phyloP scores from a whole-genome alignment of 2,113 vertebrate species.

The Varanus komodoensis region DNA sequence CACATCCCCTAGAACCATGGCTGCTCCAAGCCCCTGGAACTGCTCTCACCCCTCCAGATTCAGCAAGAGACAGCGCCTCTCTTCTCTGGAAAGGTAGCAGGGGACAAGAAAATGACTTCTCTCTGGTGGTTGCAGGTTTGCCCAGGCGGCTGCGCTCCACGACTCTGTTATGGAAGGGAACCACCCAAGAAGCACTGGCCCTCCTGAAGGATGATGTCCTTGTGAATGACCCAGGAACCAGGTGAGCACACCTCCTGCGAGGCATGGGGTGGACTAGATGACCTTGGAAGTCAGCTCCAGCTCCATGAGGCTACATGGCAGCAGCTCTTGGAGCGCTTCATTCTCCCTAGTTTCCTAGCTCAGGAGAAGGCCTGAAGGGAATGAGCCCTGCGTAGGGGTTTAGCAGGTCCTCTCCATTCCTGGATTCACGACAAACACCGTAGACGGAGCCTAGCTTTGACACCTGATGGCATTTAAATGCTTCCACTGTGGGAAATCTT shows the following conservation, averaged over 20 bases:
- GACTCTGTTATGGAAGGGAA: conserved; percentile 88
- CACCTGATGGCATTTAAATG: not conserved
- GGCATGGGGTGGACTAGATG: too few species aligned
- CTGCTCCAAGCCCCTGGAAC: too few species aligned
- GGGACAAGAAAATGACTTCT: not conserved
- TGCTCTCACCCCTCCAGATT: too few species aligned
- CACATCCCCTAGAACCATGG: not conserved
- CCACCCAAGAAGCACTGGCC: conserved; percentile 80
- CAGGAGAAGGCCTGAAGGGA: not conserved
- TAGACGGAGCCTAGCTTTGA: not conserved
- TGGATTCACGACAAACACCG: not conserved
- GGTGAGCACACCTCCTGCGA: conserved; percentile 66
- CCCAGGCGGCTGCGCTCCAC: conserved; percentile 88
- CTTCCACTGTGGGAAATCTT: not conserved
- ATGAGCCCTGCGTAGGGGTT: too few species aligned
- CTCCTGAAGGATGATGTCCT: conserved; percentile 89
- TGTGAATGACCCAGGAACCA: conserved; percentile 90
- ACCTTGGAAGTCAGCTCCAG: too few species aligned
- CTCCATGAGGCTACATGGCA: too few species aligned
- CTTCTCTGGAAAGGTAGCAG: not conserved
- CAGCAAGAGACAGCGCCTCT: not conserved
- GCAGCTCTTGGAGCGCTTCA: too few species aligned
- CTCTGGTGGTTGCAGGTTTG: conserved; percentile 77
- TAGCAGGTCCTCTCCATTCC: not conserved
- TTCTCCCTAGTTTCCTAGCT: not conserved